Base-by-base conservation (phyloP, 2,888 invertebrate genomes). In the Tridacna crocea region DNA sequence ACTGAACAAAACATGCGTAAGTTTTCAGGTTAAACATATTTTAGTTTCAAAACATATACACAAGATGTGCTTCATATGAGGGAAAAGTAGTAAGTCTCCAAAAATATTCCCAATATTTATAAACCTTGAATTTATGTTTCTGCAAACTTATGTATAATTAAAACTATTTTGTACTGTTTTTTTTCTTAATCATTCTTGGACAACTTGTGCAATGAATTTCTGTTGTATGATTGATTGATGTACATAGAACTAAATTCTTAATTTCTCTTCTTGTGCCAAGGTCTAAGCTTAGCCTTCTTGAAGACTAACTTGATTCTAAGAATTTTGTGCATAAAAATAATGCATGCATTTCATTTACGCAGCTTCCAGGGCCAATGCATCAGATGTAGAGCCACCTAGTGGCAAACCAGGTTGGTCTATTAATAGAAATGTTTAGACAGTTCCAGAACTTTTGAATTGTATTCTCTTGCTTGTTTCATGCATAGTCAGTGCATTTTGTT, bases 371-470 rank as follows among this genome's bases (percentile, higher is more conserved):
- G 82, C 79, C 75, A 61, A 70, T 70, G 81, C 79, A 70, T 47
- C 77, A 66, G 79, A 60, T 78, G 65, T 74, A 82, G 84, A 63
- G 82, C 88, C 87, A 83, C 79, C 87, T 87, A 77, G 75, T 85
- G 87, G 79, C 75, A 75, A 77, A 68, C 79, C 84, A 87, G 89
- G 89, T 89, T 89, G 85, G 89, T 89, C 88, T 82, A 79, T 82
- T 81, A 79, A 81, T 83, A 83, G 79, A 83, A 36, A 83, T 82
- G 74, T 78, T 74, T 79, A 63, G 48, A 70, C 72, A 55, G 27
- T 27, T 51, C 24, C 48, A 51, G 27, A 17, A 70, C 36, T 72
- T 60, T 17, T 68, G 61, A 19, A 48, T n/a, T 61, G 27, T 72
- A 46, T 73, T 36, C 36, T 36, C 36, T 72, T 47, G 63, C 36